Evolutionary conservation across 2,888 invertebrate species (phyloP), one percentile per base, ranked within the genome.

Genomic region (Bruchidius siliquastri): DNA sequence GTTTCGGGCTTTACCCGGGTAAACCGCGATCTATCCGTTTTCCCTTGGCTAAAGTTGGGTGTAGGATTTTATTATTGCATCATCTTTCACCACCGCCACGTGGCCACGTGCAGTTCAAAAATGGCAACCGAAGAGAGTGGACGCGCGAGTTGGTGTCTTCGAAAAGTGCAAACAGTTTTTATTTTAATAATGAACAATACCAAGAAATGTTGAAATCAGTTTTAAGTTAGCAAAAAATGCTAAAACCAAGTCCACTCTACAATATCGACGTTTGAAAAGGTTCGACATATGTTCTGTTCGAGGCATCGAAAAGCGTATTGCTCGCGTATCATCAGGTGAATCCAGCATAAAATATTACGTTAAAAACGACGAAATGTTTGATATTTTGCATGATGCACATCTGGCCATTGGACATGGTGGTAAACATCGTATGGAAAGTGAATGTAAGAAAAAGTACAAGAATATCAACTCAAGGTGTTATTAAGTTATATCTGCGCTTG

Each of bases 381-480:
- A 72, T 21, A 74, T 75, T 75, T 72, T 75, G 72, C 75, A 75
- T 73, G 76, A 75, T 70, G 67, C n/a, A n/a, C n/a, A n/a, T n/a
- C n/a, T n/a, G n/a, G n/a, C n/a, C n/a, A n/a, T n/a, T n/a, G n/a
- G n/a, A 73, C 76, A 76, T 76, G 77, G 76, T 70, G 77, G 77
- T 30, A 68, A 70, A 68, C 71, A 76, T 74, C 73, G 75, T 66
- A 78, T 78, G 77, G 72, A 69, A 72, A 74, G 49, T 68, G 76
- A 78, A 74, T 74, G 71, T 21, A 67, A 75, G 22, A 71, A 67
- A 67, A 74, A 74, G 32, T 72, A 74, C 68, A 74, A 72, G 30
- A 75, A 73, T 73, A 70, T 75, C n/a, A 70, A 75, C 73, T 26
- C 69, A 68, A 20, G 69, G 71, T 30, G 70, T 72, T 70, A 70